Evolutionary conservation across 2,113 vertebrate species (phyloP), one percentile per base, ranked within the genome.

Genomic region (Peromyscus maniculatus): DNA sequence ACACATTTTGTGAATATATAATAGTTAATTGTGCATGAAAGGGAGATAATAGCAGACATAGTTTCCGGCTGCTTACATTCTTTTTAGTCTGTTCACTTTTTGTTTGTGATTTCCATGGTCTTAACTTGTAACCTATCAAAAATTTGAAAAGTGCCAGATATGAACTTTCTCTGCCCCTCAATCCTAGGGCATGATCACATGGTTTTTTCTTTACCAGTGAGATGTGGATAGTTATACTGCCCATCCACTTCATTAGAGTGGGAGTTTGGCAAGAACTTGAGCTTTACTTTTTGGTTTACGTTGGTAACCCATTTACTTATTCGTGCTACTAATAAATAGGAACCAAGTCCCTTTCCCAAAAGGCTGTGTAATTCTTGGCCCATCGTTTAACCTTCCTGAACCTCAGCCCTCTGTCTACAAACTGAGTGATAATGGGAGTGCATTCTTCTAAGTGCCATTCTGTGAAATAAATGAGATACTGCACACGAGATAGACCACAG

Each of bases 251-350:
- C 31, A 7, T 72, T 5, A 87, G 57, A 83, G 21, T 89, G 21
- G 39, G 19, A 64, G 67, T 94, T 91, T 93, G 78, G 28, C 28
- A 4, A 94, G 69, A 24, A 90, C 66, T 89, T 95, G n/a, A 95
- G 75, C 43, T 66, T 66, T 49, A 17, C 46, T 67, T 95, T 97
- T 64, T 92, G 21, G 16, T 49, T 91, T 89, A 5, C 13, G 46
- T 19, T 28, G 3, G 10, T 52, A 9, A 90, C 5, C 36, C 5
- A 74, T 71, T 79, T 31, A 78, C 46, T 79, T n/a, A 91, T 82
- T 12, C 10, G 3, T 79, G 55, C 46, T 5, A n/a, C 22, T 89
- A 79, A 39, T 5, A 52, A 77, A 36, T 49, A 31, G 36, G 33
- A 92, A 1, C 72, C 67, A 69, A 93, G 33, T 59, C 33, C 21